Evolutionary conservation across 2,113 vertebrate genomes (phyloP).

Genomic region (Melozone crissalis): DNA sequence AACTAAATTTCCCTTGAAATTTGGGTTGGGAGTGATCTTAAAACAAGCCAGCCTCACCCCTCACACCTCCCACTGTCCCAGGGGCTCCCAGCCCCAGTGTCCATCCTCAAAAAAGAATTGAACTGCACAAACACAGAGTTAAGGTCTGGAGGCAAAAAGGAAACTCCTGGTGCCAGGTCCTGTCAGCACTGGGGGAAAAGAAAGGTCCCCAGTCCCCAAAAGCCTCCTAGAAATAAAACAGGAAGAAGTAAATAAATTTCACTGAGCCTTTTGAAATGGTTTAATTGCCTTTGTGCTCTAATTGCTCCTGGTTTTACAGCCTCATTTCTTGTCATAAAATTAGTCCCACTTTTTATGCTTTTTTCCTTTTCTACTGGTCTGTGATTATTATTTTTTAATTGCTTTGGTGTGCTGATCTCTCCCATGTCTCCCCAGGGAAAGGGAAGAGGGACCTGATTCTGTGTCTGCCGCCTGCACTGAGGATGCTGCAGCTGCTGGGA

Average conservation of each 20-base stretch:
- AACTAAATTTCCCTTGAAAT: neutral
- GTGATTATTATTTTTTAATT: conserved; percentile 47
- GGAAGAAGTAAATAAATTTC: conserved; percentile 47
- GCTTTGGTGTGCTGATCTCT: conserved; percentile 6
- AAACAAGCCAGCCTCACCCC: neutral
- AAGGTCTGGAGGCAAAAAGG: neutral
- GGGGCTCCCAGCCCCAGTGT: neutral
- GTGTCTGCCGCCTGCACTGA: fast-evolving
- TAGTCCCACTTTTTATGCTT: conserved; percentile 39
- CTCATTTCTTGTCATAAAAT: conserved; percentile 51
- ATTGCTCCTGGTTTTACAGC: conserved; percentile 59
- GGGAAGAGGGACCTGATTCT: neutral
- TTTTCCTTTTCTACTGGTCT: conserved; percentile 27
- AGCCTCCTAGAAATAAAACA: neutral
- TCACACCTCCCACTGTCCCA: fast-evolving
- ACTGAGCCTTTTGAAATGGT: conserved; percentile 24
- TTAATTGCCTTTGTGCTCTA: conserved; percentile 60
- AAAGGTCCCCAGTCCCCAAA: neutral
- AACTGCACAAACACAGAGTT: neutral
- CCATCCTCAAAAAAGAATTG: neutral
- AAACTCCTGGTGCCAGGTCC: neutral
- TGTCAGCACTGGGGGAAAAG: neutral
- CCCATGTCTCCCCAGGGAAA: neutral
- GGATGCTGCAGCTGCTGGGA: neutral
- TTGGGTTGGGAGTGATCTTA: neutral